Conservation (phyloP, 2,888 invertebrate genomes). For the Drosophila mulleri region DNA sequence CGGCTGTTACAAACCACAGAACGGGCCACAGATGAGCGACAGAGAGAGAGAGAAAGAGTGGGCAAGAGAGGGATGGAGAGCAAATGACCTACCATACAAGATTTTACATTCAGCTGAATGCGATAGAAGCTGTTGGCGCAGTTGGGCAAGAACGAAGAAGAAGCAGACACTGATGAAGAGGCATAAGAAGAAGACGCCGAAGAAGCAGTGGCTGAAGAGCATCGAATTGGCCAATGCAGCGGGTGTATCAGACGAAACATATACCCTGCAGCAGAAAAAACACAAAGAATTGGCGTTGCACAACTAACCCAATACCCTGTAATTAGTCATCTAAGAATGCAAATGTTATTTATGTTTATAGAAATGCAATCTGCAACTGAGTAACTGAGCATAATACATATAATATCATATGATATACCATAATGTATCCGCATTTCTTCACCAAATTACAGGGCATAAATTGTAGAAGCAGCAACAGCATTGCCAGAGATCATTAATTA, state of each 20-base stretch:
- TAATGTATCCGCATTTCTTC: not conserved
- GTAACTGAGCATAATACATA: too few relatives aligned
- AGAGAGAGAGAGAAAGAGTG: not conserved
- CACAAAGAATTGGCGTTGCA: too few relatives aligned
- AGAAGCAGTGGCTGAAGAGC: conserved; percentile 2
- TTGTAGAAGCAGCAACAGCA: conserved; percentile 38
- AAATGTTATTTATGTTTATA: too few relatives aligned
- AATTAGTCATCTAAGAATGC: too few relatives aligned
- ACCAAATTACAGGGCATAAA: conserved; percentile 32
- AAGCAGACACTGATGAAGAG: conserved; percentile 1
- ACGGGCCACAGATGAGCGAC: not conserved
- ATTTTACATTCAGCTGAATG: conserved; percentile 52
- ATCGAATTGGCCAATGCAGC: not conserved
- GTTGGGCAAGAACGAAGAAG: conserved; percentile 36
- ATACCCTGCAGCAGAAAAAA: conserved; percentile 4
- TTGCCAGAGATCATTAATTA: conserved; percentile 76
- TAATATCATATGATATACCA: too few relatives aligned
- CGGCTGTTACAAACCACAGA: conserved; percentile 57
- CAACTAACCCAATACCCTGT: too few relatives aligned
- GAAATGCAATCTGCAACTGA: too few relatives aligned
- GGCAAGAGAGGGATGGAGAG: conserved; percentile 2
- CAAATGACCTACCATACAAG: conserved; percentile 59
- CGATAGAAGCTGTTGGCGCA: conserved; percentile 43
- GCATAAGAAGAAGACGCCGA: not conserved
- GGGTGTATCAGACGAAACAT: not conserved